Base-by-base conservation (phyloP, 2,113 vertebrate species). In the Ochotona curzoniae region DNA sequence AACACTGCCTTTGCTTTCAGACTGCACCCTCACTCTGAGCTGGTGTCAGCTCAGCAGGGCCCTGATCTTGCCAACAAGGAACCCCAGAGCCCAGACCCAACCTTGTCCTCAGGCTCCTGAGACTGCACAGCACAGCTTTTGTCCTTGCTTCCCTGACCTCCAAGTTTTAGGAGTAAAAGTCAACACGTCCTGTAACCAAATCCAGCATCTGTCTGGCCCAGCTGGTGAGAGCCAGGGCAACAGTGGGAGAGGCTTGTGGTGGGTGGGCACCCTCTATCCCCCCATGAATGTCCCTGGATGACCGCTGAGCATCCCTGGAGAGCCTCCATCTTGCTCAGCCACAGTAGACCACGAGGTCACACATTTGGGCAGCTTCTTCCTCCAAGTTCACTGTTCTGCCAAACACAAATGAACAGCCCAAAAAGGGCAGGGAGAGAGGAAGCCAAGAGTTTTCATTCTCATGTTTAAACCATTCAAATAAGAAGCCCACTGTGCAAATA, bases 401-500 rank as follows among this genome's bases (percentile, higher is more conserved):
- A 76, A 51, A 26, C 61, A 69, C 23, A 87, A 66, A 87, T 44
- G 51, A 91, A 83, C 4, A 66, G 10, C 21, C 26, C 71, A 76
- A 76, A 71, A 7, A 87, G 7, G 26, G 51, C 44, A 93, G 5
- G 25, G 75, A 74, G 35, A 89, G 93, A 89, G 23, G 83, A 93
- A 91, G 4, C 21, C 66, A 69, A 70, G 71, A 35, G 14, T 81
- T 91, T 60, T 83, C 57, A 61, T 60, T 63, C 18, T 63, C 51
- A 51, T n/a, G 14, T 81, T 95, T 66, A 91, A 95, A 81, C 91
- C 61, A 75, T 63, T 79, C 49, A 44, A 93, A 64, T 66, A 74
- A 96, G 93, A 93, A 54, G 18, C n/a, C 49, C 49, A 78, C 38
- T 79, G 47, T 84, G 54, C 13, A 94, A 91, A 93, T 83, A 89